A percentile compares a stretch with the other conserved stretches of the same genome.
phyloP scores from a whole-genome alignment of 1,140 invertebrate species.

The Melanaphis sacchari region DNA sequence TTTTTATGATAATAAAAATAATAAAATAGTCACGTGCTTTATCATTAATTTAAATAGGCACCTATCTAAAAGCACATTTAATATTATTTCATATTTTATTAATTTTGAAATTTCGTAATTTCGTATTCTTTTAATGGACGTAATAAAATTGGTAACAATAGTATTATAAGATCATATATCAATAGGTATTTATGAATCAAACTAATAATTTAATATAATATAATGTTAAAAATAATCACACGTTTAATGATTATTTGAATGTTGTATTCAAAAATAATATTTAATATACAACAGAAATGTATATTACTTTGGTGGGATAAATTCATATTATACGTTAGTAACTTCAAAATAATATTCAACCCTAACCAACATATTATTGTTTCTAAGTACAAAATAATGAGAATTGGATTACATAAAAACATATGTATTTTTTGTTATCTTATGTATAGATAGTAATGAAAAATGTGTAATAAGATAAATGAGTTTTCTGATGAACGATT shows the following conservation, averaged over 20 bases:
- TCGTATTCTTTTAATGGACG: neutral
- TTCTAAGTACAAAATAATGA: constrained; percentile 9
- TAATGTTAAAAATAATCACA: neutral
- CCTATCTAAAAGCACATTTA: neutral
- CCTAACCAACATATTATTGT: constrained; percentile 2
- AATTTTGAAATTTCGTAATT: neutral
- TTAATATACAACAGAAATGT: neutral
- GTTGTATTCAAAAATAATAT: neutral
- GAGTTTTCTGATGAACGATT: neutral
- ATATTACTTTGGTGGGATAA: neutral
- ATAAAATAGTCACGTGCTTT: neutral
- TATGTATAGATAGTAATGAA: neutral
- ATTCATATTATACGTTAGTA: neutral
- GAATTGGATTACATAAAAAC: neutral
- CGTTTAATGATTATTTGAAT: neutral
- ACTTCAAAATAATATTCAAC: constrained; percentile 2
- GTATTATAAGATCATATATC: neutral
- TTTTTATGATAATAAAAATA: neutral
- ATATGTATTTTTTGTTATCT: neutral
- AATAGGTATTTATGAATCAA: neutral
- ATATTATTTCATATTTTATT: neutral
- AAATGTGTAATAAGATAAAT: neutral
- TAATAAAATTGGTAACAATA: neutral
- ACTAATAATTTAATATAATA: neutral
- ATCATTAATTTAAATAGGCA: too few relatives aligned